Evolutionary conservation across 2,888 invertebrate species (phyloP), one percentile per base, ranked within the genome.

Genomic region (Metopia argyrocephala): DNA sequence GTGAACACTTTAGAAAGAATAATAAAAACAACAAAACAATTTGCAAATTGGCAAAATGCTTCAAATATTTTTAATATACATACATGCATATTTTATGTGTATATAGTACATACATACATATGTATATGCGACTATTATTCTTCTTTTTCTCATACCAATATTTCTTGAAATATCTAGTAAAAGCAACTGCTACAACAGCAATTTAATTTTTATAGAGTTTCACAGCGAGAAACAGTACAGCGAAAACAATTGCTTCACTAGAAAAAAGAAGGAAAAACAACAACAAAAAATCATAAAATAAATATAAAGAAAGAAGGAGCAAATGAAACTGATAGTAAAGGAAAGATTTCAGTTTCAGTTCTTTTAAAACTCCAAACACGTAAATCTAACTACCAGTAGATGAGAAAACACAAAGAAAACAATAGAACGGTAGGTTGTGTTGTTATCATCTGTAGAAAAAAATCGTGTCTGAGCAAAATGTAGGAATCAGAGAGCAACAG

Each of bases 361-460:
- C 48, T 15, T 68, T 81, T 75, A 78, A 78, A 81, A 78, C 78
- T 75, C 81, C 57, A 57, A 75, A 79, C 79, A 79, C 79, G 81
- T 81, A 81, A 73, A 66, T 73, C 61, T 61, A 71, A 78, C 71
- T 62, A 68, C 71, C 54, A 78, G 70, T 56, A 56, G 54, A 21
- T 54, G 54, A 27, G 54, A 38, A 15, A 38, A 38, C 9, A 38
- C 15, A 38, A 38, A 38, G 15, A 9, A 9, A 38, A 38, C 38
- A 38, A 38, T 62, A 38, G 9, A 20, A 1, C 15, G 52, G 38
- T 25, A 7, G 15, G 7, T 48, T 15, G 20, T 45, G 62, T 31
- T 46, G 64, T 54, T 48, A 54, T 46, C 59, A 38, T 25, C 61
- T 38, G 56, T 9, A 27, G 15, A 28, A 61, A 20, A 48, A 48